Evolutionary conservation across 1,140 invertebrate species (phyloP), one percentile per base, ranked within the genome.

Genomic region (Trialeurodes vaporariorum): DNA sequence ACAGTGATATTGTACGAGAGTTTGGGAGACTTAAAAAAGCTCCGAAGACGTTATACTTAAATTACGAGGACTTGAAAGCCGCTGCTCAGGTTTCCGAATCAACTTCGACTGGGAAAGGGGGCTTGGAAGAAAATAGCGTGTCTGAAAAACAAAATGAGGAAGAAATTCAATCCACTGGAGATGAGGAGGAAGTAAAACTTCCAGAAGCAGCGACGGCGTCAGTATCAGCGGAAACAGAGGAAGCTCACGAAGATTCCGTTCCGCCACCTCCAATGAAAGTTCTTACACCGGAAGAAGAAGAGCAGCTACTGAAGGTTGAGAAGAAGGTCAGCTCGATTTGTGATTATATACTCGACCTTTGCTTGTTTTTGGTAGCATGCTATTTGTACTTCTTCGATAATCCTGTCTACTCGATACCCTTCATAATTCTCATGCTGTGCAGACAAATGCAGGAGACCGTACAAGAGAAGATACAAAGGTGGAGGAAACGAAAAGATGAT

Each of bases 1-100:
- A 93, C 70, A 87, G 87, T 23, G 89, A 90, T 74, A 86, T 93
- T 66, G 87, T 92, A 1, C 84, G 84, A 68, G 85, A 87, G 76
- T 85, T 85, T 65, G 83, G 83, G 27, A 78, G 71, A 40, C 74
- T 74, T 68, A 77, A 79, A 25, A 85, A 83, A 71, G 75, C 82
- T 2, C 74, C 77, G 11, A 77, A 79, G 11, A 81, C 81, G 2
- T 75, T 85, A 27, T 86, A 85, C 72, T 76, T 85, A 21, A 83
- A 84, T 71, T 83, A 82, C 21, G 84, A 86, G 66, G 84, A 86
- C 66, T 75, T 87, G 64, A 85, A 85, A 72, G 80, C 81, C 60
- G 82, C 82, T 2, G 83, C 83, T 2, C 82, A 79, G 70, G 73
- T 73, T 70, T 72, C 89, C 82, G 1, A 89, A 88, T 64, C 98